Evolutionary conservation across 1,140 invertebrate species (phyloP).

Genomic region (Drosophila erecta): DNA sequence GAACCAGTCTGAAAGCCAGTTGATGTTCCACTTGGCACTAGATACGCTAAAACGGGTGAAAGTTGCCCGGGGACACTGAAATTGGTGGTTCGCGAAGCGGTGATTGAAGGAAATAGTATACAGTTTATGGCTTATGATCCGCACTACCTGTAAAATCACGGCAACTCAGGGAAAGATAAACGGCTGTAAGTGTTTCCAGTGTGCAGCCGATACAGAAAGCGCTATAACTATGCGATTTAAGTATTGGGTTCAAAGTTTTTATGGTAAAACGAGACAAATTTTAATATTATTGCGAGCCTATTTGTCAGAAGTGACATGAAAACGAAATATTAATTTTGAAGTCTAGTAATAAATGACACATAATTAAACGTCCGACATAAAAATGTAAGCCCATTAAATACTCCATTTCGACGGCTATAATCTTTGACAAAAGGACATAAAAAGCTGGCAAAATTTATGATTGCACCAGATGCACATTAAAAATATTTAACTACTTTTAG

Average conservation of each 20-base stretch:
- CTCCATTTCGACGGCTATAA: not conserved
- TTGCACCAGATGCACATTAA: slow-evolving; percentile 14
- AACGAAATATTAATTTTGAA: no score
- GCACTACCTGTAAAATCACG: slow-evolving; percentile 18
- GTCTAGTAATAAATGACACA: no score
- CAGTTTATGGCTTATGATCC: slow-evolving; percentile 19
- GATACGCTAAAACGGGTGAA: slow-evolving; percentile 42
- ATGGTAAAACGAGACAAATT: no score
- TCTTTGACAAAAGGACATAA: not conserved
- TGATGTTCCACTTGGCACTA: slow-evolving; percentile 52
- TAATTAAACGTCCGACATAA: not conserved
- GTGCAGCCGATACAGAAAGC: not conserved
- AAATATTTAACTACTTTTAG: slow-evolving; percentile 9
- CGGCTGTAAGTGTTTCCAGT: not conserved
- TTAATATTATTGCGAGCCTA: no score
- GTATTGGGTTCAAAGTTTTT: no score
- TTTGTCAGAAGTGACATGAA: no score
- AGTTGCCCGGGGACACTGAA: slow-evolving; percentile 23
- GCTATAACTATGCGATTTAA: no score
- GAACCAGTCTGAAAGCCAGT: slow-evolving; percentile 46
- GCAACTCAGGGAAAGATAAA: not conserved
- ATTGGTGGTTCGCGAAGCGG: slow-evolving; percentile 10
- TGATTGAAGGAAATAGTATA: slow-evolving; percentile 29
- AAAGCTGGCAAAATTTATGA: slow-evolving; percentile 9
- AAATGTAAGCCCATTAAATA: not conserved